These are phyloP conservation scores for Drosophila maculinotata DNA, from an alignment of 2,888 invertebrate genomes.

Conservation along the genomic window DNA sequence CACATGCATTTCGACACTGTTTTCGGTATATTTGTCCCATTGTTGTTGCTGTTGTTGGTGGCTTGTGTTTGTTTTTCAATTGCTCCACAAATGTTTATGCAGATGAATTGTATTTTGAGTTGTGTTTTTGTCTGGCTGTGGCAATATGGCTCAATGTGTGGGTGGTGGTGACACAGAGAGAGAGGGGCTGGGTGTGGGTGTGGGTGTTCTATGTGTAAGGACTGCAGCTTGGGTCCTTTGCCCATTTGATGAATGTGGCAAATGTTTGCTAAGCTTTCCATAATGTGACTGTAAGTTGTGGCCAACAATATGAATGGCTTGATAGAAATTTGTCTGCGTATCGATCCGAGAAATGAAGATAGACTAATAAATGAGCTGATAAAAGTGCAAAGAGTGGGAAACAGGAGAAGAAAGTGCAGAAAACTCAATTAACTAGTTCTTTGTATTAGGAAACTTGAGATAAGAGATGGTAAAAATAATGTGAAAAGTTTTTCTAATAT, in stretches of 20 bases:
- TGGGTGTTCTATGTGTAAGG: constrained; percentile 13
- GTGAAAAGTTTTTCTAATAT: too few species aligned
- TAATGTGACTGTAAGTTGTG: constrained; percentile 60
- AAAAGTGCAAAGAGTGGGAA: too few species aligned
- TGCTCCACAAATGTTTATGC: constrained; percentile 80
- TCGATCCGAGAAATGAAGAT: constrained; percentile 34
- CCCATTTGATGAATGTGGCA: constrained; percentile 68
- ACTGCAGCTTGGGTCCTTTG: constrained; percentile 35
- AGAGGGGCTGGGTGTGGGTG: neutral
- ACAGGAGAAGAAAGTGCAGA: too few species aligned
- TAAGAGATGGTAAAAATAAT: too few species aligned
- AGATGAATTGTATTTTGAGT: constrained; percentile 79
- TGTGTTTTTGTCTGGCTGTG: constrained; percentile 68
- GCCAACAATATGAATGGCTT: constrained; percentile 15
- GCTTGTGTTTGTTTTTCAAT: constrained; percentile 72
- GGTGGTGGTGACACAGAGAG: neutral
- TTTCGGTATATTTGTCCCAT: constrained; percentile 30
- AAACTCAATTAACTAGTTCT: too few species aligned
- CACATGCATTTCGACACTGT: constrained; percentile 52
- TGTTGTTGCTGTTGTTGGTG: constrained; percentile 36
- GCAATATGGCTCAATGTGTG: too few species aligned
- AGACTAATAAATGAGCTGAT: constrained; percentile 16
- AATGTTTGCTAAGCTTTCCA: constrained; percentile 68
- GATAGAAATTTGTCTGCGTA: constrained; percentile 20
- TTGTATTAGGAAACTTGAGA: too few species aligned